phyloP scores from a whole-genome alignment of 2,113 vertebrate species.

The Tachuris rubrigastra region DNA sequence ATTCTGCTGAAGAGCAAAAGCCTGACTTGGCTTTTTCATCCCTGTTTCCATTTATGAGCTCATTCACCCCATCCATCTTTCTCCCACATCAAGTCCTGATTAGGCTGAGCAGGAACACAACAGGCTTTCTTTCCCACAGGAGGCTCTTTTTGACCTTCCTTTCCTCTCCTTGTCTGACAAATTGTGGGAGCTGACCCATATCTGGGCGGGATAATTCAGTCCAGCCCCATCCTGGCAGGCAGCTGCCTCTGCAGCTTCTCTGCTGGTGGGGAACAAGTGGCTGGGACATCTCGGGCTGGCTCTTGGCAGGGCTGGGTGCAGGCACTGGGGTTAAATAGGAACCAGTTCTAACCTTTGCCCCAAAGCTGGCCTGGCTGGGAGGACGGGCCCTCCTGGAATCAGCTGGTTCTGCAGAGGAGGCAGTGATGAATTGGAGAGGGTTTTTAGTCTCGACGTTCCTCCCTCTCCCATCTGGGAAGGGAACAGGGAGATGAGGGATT shows the following conservation, averaged over 20 bases:
- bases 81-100: slow-evolving; percentile 50
- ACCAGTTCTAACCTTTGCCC: slow-evolving; percentile 33
- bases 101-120: slow-evolving; percentile 42
- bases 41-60: slow-evolving; percentile 44
- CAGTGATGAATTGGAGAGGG: neutral
- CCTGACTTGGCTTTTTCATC: neutral
- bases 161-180: slow-evolving; percentile 77
- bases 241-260: slow-evolving; percentile 21
- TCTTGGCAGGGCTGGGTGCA: neutral
- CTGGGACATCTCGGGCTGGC: neutral
- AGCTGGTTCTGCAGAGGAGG: neutral
- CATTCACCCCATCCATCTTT: slow-evolving; percentile 49
- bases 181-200: slow-evolving; percentile 82
- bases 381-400: neutral
- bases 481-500: neutral
- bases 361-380: neutral
- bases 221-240: slow-evolving; percentile 63
- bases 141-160: slow-evolving; percentile 62
- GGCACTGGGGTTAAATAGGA: neutral
- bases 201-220: slow-evolving; percentile 75
- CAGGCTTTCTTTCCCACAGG: slow-evolving; percentile 25
- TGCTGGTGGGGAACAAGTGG: neutral
- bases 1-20: neutral
- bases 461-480: neutral
- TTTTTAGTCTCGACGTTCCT: neutral